These are phyloP conservation scores for Metallyticus violacea DNA, from an alignment of 2,888 invertebrate species.

Conservation along the genomic window DNA sequence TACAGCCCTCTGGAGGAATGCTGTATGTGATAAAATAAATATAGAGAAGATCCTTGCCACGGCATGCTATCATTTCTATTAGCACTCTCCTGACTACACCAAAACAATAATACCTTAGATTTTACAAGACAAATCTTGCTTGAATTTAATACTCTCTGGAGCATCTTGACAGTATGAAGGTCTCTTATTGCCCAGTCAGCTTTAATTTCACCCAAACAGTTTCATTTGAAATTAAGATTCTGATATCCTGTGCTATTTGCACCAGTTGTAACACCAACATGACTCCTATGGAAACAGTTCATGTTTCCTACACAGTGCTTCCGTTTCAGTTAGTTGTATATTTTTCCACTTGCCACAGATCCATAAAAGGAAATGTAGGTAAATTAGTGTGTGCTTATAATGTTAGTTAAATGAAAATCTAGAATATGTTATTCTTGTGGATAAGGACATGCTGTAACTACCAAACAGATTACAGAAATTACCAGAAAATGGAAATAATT, in stretches of 20 bases:
- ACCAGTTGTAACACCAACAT: background rate
- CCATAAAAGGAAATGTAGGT: background rate
- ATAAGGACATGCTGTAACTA: background rate
- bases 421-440: background rate
- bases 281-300: background rate
- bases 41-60: background rate
- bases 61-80: background rate
- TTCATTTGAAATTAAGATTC: background rate
- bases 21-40: background rate
- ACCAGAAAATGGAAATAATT: background rate
- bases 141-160: background rate
- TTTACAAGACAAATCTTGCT: background rate
- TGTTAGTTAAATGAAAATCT: background rate
- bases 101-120: background rate
- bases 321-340: background rate
- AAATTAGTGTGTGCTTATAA: background rate
- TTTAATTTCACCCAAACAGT: background rate
- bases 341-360: background rate
- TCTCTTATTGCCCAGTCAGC: background rate
- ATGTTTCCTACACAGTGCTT: background rate
- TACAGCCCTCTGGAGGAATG: background rate
- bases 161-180: background rate
- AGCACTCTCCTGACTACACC: background rate
- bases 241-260: background rate
- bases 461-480: background rate